phyloP scores from a whole-genome alignment of 1,140 invertebrate genomes.

The Pseudomyrmex concolor region DNA sequence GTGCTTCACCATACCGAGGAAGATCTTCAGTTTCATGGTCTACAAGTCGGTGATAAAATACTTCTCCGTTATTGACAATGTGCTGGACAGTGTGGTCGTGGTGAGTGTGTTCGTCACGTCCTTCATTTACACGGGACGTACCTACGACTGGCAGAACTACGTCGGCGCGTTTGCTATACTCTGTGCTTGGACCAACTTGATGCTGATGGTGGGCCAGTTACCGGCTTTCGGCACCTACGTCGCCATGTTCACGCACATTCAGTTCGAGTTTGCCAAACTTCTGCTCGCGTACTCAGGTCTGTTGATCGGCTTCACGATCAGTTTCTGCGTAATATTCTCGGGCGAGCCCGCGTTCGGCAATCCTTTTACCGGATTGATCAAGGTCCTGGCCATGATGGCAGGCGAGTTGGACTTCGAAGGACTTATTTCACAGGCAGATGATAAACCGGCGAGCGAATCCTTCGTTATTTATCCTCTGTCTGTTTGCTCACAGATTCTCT shows the following conservation, averaged over 20 bases:
- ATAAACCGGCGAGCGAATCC: constrained; percentile 65
- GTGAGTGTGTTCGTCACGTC: constrained; percentile 86
- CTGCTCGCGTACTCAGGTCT: constrained; percentile 88
- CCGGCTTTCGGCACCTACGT: constrained; percentile 89
- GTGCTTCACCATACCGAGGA: constrained; percentile 86
- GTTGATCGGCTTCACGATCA: constrained; percentile 88
- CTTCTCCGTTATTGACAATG: constrained; percentile 87
- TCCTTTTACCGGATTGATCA: constrained; percentile 87
- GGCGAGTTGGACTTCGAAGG: constrained; percentile 89
- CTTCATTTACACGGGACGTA: constrained; percentile 82
- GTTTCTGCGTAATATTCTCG: constrained; percentile 88
- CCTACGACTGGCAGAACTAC: constrained; percentile 87
- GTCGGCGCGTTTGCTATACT: constrained; percentile 88
- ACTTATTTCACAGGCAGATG: constrained; percentile 85
- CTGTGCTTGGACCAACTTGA: constrained; percentile 88
- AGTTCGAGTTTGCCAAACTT: constrained; percentile 88
- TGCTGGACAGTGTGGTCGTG: constrained; percentile 87
- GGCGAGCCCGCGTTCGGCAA: constrained; percentile 87
- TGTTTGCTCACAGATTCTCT: constrained; percentile 87
- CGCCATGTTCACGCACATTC: constrained; percentile 89
- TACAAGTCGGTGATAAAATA: constrained; percentile 87
- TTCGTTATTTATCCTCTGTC: constrained; percentile 83
- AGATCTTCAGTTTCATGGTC: constrained; percentile 86
- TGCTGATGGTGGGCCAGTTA: constrained; percentile 88
- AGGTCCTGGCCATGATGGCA: constrained; percentile 89